Percentiles rank a stretch among this genome's conserved stretches.
These are phyloP conservation scores for Sebastes ruberrimus DNA, from an alignment of 2,797 vertebrate genomes.

Conservation along the genomic window DNA sequence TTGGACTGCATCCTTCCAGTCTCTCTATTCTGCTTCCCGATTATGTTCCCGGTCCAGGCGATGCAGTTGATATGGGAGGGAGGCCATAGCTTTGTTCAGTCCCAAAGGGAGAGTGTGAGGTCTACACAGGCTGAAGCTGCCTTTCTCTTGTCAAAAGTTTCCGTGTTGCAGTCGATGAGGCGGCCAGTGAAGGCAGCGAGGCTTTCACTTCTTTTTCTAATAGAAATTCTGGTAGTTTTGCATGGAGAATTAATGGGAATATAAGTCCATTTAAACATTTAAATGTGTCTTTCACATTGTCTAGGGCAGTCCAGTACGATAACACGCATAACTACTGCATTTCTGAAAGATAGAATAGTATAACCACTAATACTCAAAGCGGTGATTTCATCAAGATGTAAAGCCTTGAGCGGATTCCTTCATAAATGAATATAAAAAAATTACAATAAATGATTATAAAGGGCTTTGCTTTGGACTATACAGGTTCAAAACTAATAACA, in stretches of 20 bases:
- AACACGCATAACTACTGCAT: background rate
- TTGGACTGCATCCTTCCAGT: slow-evolving; percentile 17
- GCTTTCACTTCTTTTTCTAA: background rate
- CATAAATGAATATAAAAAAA: background rate
- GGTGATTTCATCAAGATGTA: slow-evolving; percentile 1
- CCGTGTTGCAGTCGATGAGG: slow-evolving; percentile 26
- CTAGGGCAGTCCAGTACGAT: background rate
- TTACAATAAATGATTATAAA: background rate
- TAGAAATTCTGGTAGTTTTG: background rate
- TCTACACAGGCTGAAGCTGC: slow-evolving; percentile 20
- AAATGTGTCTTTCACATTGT: background rate
- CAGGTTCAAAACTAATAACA: background rate
- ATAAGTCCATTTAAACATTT: background rate
- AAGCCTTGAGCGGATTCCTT: slow-evolving; percentile 1
- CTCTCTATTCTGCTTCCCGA: slow-evolving; percentile 33
- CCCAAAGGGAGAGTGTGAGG: slow-evolving; percentile 18
- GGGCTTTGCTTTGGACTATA: background rate
- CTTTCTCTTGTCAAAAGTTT: slow-evolving; percentile 37
- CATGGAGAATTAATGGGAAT: slow-evolving; percentile 1
- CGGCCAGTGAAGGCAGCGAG: background rate
- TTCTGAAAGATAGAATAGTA: background rate
- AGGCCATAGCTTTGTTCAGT: slow-evolving; percentile 45
- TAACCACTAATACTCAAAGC: background rate
- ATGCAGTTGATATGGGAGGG: slow-evolving; percentile 17
- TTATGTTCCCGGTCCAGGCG: slow-evolving; percentile 44